Percentiles rank a stretch among this genome's conserved stretches.
Evolutionary conservation across 2,888 invertebrate species (phyloP).

Genomic region (Drosophila neonasuta): DNA sequence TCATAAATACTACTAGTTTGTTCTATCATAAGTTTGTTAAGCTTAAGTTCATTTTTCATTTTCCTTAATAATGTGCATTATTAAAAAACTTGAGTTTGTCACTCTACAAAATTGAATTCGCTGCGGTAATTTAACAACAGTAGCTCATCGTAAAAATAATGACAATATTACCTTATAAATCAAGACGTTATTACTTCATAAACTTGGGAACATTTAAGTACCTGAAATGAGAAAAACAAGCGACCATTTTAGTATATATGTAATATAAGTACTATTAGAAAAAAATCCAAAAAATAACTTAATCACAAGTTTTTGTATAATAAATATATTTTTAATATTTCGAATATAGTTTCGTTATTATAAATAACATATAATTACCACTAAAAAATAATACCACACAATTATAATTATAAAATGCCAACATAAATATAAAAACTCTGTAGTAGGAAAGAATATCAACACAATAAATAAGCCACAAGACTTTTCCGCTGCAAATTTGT

Average conservation of each 20-base stretch:
- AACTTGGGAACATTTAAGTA: not conserved
- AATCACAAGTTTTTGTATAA: too few species aligned
- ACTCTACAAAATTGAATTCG: not conserved
- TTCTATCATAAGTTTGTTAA: not conserved
- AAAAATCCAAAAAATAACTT: too few species aligned
- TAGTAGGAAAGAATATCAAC: too few species aligned
- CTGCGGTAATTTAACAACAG: not conserved
- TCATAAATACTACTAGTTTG: not conserved
- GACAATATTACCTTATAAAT: not conserved
- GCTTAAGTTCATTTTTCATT: not conserved
- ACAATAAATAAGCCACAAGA: too few species aligned
- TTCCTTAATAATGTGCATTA: not conserved
- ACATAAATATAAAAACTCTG: too few species aligned
- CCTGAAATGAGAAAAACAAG: slow-evolving; percentile 7
- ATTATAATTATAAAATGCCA: too few species aligned
- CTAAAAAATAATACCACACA: too few species aligned
- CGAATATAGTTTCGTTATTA: too few species aligned
- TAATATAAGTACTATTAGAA: too few species aligned
- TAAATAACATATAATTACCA: too few species aligned
- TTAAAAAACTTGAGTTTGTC: not conserved
- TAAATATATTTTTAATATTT: too few species aligned
- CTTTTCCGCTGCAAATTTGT: too few species aligned
- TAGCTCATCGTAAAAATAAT: not conserved
- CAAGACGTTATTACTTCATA: not conserved
- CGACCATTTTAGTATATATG: not conserved